These are phyloP conservation scores for Bos taurus DNA, from an alignment of 2,113 vertebrate genomes.

Conservation along the genomic window ARS-UCD2.0 NC_037343.1:56992501-56993000, in stretches of 20 bases:
- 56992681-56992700: neutral
- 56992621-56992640: neutral
- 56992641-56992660: neutral
- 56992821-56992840: accelerated
- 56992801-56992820: neutral
- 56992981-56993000: neutral
- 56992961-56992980: neutral
- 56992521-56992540: constrained; percentile 47
- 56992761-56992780: neutral
- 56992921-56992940: neutral
- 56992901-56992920: neutral
- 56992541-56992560: constrained; percentile 78
- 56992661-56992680: constrained; percentile 34
- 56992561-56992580: constrained; percentile 69
- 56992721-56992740: neutral
- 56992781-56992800: neutral
- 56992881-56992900: neutral
- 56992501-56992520: constrained; percentile 49
- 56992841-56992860: neutral
- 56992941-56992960: neutral
- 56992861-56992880: neutral
- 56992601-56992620: constrained; percentile 52
- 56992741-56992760: neutral
- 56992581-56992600: constrained; percentile 67
- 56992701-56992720: neutral